Base-by-base conservation (phyloP, 1,140 invertebrate genomes). In the Lutraria rhynchaena region DNA sequence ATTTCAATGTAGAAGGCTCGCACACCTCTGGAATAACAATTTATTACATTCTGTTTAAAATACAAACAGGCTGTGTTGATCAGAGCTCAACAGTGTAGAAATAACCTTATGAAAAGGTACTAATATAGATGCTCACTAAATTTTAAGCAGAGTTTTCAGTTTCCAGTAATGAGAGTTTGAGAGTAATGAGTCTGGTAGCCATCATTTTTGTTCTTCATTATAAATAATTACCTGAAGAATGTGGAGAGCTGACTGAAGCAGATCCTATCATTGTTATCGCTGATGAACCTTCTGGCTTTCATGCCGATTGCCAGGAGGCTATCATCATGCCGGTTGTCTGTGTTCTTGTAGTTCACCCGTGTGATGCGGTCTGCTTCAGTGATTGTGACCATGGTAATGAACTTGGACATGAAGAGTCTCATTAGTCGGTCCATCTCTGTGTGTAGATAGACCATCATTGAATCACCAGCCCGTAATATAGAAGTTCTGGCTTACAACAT, bases 291-390 rank as follows among this genome's bases (percentile, higher is more conserved):
- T 49, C 77, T 57, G 22, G 77, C 29, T 33, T 29, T 61, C 7
- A 71, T 58, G 33, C 77, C 63, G 51, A 81, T 37, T 29, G 63
- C 63, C 27, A 69, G 41, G 22, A 57, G 3, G 37, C 49, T 49
- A 71, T 81, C 67, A 22, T 29, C 35, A 27, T 46, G 75, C 49
- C 69, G 75, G 27, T 60, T 81, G 33, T 57, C n/a, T 60, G 19
- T 33, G 13, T 60, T 37, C 29, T 17, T 57, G 53, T 44, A 70
- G 37, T 44, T 3, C n/a, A 81, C 51, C 22, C 46, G 22, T 44
- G 67, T 60, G 11, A 71, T 29, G 5, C 29, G 22, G 61, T 33
- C 17, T 13, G 44, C 19, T 9, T n/a, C 31, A 27, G 13, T 71
- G 5, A 70, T 58, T 24, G 17, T 29, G 5, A 3, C 7, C 4